Conservation (phyloP, 1,140 invertebrate species). For the Augochlora pura region DNA sequence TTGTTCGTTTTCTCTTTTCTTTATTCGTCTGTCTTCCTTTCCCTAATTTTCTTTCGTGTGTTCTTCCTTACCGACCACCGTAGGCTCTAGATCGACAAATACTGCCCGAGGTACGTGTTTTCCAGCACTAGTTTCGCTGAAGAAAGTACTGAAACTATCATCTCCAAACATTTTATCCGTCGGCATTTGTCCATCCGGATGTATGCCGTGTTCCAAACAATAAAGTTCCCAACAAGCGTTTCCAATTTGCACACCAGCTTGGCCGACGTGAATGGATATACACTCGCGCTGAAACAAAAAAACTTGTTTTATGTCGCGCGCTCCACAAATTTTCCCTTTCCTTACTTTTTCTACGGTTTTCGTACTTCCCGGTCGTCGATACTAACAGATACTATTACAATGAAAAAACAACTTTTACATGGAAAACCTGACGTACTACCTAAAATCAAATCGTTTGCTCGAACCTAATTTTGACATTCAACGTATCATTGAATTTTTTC, state of each 20-base stretch:
- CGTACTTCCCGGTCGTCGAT: too few species aligned
- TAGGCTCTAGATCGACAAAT: constrained; percentile 61
- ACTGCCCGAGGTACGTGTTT: constrained; percentile 60
- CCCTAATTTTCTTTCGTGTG: too few species aligned
- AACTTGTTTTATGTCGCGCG: background rate
- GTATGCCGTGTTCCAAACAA: constrained; percentile 94
- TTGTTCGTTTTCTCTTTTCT: too few species aligned
- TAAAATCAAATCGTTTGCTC: too few species aligned
- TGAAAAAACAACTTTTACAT: too few species aligned
- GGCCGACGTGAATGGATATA: constrained; percentile 87
- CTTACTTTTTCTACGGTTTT: too few species aligned
- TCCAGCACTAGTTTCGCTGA: constrained; percentile 80
- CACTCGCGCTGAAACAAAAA: constrained; percentile 74
- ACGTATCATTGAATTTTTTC: too few species aligned
- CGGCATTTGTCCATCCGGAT: constrained; percentile 87
- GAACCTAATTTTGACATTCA: too few species aligned
- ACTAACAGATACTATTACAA: too few species aligned
- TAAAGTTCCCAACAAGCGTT: constrained; percentile 90
- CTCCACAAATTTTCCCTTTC: background rate
- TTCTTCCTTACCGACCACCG: constrained; percentile 61
- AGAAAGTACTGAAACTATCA: constrained; percentile 83
- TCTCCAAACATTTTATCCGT: constrained; percentile 65
- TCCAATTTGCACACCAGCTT: constrained; percentile 89
- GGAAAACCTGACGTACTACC: too few species aligned
- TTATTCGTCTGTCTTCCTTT: too few species aligned